Evolutionary conservation across 2,113 vertebrate species (phyloP).

Genomic region (Crotalus helleri): DNA sequence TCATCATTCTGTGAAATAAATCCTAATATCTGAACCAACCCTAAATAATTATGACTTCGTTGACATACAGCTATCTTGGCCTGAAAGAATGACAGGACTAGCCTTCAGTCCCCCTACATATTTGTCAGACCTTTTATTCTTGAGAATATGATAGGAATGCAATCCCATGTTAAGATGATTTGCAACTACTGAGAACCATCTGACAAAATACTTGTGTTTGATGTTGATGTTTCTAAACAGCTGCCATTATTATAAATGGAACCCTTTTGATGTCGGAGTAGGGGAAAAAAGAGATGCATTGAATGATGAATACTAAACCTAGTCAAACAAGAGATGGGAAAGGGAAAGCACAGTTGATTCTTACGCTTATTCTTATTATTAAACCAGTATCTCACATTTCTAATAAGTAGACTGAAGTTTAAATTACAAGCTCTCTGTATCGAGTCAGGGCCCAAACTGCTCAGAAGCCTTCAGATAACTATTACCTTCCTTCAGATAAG

Average conservation of each 20-base stretch:
- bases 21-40: not conserved
- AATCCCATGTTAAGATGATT: conserved; percentile 1
- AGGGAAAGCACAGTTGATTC: not conserved
- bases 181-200: conserved; percentile 1
- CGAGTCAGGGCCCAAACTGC: conserved; percentile 69
- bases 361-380: conserved; percentile 40
- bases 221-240: conserved; percentile 2
- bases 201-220: conserved; percentile 4
- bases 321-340: conserved; percentile 36
- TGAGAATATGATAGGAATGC: conserved; percentile 15
- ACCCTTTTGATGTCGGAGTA: not conserved
- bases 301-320: conserved; percentile 40
- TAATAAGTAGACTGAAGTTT: conserved; percentile 76
- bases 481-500: conserved; percentile 73
- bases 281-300: not conserved
- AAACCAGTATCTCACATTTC: conserved; percentile 74
- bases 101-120: not conserved
- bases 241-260: not conserved
- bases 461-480: conserved; percentile 75
- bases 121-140: not conserved
- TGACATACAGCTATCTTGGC: conserved; percentile 13
- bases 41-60: not conserved
- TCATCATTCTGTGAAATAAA: not conserved
- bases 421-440: conserved; percentile 76
- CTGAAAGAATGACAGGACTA: not conserved